phyloP scores from a whole-genome alignment of 2,888 invertebrate species.

The Lycia hirtaria region DNA sequence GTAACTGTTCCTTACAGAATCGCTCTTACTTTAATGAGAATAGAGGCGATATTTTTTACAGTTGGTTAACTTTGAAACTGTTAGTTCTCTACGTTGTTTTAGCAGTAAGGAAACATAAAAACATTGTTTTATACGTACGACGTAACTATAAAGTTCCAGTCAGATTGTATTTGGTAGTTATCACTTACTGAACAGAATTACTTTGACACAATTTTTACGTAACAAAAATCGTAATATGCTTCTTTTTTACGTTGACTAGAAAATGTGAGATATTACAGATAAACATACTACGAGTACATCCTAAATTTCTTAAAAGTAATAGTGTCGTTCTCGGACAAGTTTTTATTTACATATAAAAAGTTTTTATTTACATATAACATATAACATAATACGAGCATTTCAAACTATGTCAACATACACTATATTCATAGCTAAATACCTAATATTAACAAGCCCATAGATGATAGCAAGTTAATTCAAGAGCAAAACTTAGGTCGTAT shows the following conservation, averaged over 20 bases:
- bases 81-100: conserved; percentile 5
- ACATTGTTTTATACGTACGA: conserved; percentile 8
- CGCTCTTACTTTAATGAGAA: background rate
- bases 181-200: background rate
- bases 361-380: no score
- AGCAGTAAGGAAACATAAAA: conserved; percentile 20
- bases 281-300: no score
- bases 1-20: background rate
- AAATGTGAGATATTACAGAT: no score
- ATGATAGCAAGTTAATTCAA: conserved; percentile 15
- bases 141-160: background rate
- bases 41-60: background rate
- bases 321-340: no score
- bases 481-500: conserved; percentile 21
- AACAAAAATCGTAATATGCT: background rate
- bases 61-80: background rate
- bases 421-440: background rate
- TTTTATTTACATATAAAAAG: no score
- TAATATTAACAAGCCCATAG: conserved; percentile 10
- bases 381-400: no score
- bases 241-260: no score
- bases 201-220: background rate
- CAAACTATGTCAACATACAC: background rate
- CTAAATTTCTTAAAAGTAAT: no score
- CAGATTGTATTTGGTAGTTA: conserved; percentile 10